Base-by-base conservation (phyloP, 2,888 invertebrate species). In the Pedicia rivosa region DNA sequence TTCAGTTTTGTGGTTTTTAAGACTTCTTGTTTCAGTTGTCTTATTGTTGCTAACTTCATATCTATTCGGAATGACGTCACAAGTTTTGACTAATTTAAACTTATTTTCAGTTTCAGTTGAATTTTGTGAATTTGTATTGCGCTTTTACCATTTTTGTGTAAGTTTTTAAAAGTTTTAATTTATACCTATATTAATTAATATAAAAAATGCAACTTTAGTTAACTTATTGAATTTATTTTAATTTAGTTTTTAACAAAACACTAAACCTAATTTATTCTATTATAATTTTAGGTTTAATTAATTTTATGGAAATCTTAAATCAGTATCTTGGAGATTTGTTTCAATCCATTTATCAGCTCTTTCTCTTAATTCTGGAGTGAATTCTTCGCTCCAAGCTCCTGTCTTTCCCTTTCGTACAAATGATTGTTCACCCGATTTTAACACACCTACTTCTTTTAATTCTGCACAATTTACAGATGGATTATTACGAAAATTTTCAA, bases 401-500 rank as follows among this genome's bases (percentile, higher is more conserved):
- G 61, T 65, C 48, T 67, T 66, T 20, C 82, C 83, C 36, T 50
- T 65, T 33, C 62, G 55, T 1, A 83, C 72, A 49, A 82, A 83
- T 3, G 61, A 63, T 37, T 70, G 67, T 49, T 73, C 74, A 3
- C 66, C 67, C 2, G 63, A 54, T 33, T 65, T 64, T 2, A 70
- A 56, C 9, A 82, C 65, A 2, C 74, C 74, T 4, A 76, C 63
- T 2, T 69, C 66, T 46, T 64, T 67, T 52, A 79, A 65, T 34
- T 72, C 67, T 40, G 75, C 70, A 35, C 66, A 70, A 52, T 91
- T 90, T 0, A 87, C 78, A 5, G 79, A 75, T 33, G 74, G 70
- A 60, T 91, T 91, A 10, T 72, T 67, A 44, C 78, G 77, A 63
- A 94, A 92, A 54, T 74, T 81, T 8, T 77, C 68, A 43, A 94